Conservation (phyloP, 2,888 invertebrate species). For the Thumatha senex region DNA sequence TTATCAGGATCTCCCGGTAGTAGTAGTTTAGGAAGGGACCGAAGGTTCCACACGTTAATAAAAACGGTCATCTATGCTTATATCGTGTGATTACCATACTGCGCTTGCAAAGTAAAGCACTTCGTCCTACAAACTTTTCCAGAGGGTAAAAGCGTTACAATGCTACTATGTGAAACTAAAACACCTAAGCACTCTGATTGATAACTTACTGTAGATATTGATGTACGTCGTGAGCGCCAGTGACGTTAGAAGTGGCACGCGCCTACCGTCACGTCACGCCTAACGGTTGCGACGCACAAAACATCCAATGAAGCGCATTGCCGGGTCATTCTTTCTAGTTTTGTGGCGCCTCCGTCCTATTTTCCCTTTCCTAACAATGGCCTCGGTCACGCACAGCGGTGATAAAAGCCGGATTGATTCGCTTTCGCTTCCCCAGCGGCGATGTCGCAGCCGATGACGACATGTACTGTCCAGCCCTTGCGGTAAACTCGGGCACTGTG, state of each 20-base stretch:
- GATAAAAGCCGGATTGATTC: constrained; percentile 75
- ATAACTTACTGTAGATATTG: constrained; percentile 50
- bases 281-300: constrained; percentile 46
- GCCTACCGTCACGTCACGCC: constrained; percentile 57
- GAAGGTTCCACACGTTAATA: too few species aligned
- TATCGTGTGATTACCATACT: too few species aligned
- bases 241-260: constrained; percentile 56
- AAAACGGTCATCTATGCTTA: too few species aligned
- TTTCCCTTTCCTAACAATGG: constrained; percentile 79
- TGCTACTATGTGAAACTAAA: too few species aligned
- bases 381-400: constrained; percentile 76
- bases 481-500: constrained; percentile 55
- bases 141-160: too few species aligned
- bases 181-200: not conserved
- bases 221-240: constrained; percentile 61
- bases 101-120: too few species aligned
- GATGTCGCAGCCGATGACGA: constrained; percentile 60
- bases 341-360: constrained; percentile 68
- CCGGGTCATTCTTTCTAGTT: constrained; percentile 71
- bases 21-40: too few species aligned
- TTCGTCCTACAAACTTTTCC: too few species aligned
- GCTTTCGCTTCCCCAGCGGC: constrained; percentile 75
- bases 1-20: too few species aligned
- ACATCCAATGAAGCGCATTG: constrained; percentile 58
- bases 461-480: constrained; percentile 67